Conservation (phyloP, 2,888 invertebrate species). For the Agapetus fuscipes region DNA sequence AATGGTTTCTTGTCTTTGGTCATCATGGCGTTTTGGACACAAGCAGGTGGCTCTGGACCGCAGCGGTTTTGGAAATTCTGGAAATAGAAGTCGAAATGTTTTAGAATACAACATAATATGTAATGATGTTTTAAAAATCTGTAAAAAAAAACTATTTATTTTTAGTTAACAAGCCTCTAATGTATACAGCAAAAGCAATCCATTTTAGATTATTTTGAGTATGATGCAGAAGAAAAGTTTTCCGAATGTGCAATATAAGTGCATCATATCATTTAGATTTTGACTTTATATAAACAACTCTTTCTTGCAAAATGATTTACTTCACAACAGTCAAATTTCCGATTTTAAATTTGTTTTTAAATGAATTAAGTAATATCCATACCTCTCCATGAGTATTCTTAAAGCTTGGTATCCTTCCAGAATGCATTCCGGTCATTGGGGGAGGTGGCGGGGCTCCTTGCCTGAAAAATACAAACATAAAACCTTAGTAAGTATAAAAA, state of each 20-base stretch:
- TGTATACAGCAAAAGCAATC: too few relatives aligned
- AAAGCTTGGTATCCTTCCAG: constrained; percentile 39
- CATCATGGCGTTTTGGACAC: constrained; percentile 90
- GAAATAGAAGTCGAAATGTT: constrained; percentile 8
- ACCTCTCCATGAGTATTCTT: constrained; percentile 42
- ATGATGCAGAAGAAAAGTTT: too few relatives aligned
- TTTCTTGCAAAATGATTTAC: too few relatives aligned
- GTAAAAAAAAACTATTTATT: constrained; percentile 3
- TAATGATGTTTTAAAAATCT: not conserved
- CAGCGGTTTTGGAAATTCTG: constrained; percentile 39
- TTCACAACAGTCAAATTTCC: too few relatives aligned
- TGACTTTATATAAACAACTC: too few relatives aligned
- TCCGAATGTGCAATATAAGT: too few relatives aligned
- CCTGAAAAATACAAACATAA: constrained; percentile 13
- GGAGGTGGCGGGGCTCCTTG: constrained; percentile 37
- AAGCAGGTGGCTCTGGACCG: constrained; percentile 66
- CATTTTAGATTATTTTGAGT: too few relatives aligned
- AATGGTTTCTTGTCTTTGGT: constrained; percentile 94
- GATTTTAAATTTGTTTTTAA: too few relatives aligned
- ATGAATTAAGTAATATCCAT: too few relatives aligned
- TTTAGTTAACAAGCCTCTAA: too few relatives aligned
- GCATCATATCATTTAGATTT: too few relatives aligned
- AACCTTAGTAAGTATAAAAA: not conserved
- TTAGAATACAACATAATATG: not conserved
- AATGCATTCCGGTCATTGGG: constrained; percentile 42